These are phyloP conservation scores for Acrocephalus arundinaceus DNA, from an alignment of 2,113 vertebrate species.

Conservation along the genomic window DNA sequence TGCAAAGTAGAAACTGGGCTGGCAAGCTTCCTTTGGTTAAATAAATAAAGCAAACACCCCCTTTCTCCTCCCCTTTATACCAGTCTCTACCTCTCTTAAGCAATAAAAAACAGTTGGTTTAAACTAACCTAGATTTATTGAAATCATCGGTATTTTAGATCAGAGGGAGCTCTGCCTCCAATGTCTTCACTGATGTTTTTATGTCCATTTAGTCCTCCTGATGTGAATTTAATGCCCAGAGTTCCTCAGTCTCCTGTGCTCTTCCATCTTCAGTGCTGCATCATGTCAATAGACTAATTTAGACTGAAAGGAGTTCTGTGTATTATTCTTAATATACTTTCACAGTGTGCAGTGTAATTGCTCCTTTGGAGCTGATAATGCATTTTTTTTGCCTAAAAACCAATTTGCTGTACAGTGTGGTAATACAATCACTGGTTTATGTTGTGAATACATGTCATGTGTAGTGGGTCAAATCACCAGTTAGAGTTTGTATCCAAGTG, in stretches of 20 bases:
- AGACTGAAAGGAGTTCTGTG: constrained; percentile 2
- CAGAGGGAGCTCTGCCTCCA: neutral
- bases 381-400: constrained; percentile 25
- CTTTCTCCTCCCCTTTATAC: accelerated
- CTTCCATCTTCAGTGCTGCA: constrained; percentile 23
- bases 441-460: neutral
- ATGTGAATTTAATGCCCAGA: neutral
- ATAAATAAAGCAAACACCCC: neutral
- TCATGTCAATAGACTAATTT: constrained; percentile 8
- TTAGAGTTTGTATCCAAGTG: neutral
- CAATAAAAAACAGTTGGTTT: neutral
- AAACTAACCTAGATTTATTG: neutral
- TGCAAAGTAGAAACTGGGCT: neutral
- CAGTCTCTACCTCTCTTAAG: neutral
- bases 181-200: neutral
- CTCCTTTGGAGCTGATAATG: constrained; percentile 66
- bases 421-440: constrained; percentile 31
- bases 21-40: neutral
- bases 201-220: neutral
- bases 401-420: neutral
- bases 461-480: neutral
- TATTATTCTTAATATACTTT: constrained; percentile 56
- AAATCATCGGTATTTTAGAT: neutral
- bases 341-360: constrained; percentile 61
- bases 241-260: neutral